Evolutionary conservation across 2,888 invertebrate species (phyloP).

Genomic region (Drosophila merina): DNA sequence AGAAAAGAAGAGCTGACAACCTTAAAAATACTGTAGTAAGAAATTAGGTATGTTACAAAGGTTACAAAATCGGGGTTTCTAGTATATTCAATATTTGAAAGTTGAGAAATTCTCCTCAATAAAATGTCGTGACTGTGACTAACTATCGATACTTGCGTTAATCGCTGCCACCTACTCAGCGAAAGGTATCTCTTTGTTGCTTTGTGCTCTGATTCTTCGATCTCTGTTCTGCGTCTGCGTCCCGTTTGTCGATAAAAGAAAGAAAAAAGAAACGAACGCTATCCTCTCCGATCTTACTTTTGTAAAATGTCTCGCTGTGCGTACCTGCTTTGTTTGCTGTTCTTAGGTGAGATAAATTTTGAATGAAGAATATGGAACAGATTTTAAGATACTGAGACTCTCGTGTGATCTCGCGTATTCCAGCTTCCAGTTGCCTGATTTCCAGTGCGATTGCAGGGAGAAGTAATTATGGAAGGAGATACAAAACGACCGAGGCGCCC

Average conservation of each 20-base stretch:
- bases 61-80: no score
- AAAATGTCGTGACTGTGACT: no score
- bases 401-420: conserved; percentile 17
- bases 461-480: conserved; percentile 44
- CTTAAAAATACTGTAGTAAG: no score
- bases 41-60: no score
- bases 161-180: conserved; percentile 31
- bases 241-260: conserved; percentile 39
- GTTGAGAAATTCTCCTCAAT: no score
- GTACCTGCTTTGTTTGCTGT: conserved; percentile 51
- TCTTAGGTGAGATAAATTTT: conserved; percentile 58
- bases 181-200: conserved; percentile 38
- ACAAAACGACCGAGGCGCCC: conserved; percentile 50
- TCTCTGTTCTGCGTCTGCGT: conserved; percentile 56
- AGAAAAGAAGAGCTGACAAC: no score
- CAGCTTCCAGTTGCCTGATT: conserved; percentile 61
- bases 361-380: background rate
- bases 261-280: conserved; percentile 15
- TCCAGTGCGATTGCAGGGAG: conserved; percentile 48
- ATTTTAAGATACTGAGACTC: background rate
- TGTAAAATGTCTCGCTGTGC: conserved; percentile 58
- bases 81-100: no score
- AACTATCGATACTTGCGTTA: conserved; percentile 14
- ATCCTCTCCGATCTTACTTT: conserved; percentile 8
- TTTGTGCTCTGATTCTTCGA: conserved; percentile 44